Percentiles rank a stretch among this genome's conserved stretches.
Conservation (phyloP, 2,113 vertebrate species). For the Telmatochromis sp. region DNA sequence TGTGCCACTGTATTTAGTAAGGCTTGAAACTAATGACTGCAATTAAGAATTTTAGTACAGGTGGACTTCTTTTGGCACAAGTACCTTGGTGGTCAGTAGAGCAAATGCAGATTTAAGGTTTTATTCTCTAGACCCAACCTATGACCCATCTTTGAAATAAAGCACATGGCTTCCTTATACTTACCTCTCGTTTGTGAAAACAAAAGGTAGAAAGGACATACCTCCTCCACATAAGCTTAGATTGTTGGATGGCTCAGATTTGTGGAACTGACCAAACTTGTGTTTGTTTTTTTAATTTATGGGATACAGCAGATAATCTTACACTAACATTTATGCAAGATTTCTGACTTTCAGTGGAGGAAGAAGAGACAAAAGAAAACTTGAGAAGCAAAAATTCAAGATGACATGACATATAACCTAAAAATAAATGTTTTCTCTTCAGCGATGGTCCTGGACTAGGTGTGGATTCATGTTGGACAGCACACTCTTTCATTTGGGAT, state of each 20-base stretch:
- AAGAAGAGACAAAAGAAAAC: background rate
- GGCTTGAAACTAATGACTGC: background rate
- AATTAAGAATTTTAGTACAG: background rate
- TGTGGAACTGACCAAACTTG: background rate
- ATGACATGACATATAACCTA: background rate
- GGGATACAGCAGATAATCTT: background rate
- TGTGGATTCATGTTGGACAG: background rate
- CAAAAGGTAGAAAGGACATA: too few relatives aligned
- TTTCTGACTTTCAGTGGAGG: background rate
- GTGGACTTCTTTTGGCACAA: background rate
- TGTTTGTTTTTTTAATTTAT: background rate
- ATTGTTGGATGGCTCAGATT: background rate
- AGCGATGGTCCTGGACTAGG: background rate
- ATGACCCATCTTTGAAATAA: background rate
- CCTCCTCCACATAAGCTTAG: background rate
- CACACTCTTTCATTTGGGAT: background rate
- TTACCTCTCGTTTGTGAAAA: background rate
- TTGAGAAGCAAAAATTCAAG: background rate
- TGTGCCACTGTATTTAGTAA: background rate
- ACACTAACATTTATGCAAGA: background rate
- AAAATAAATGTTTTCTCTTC: background rate
- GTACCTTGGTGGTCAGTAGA: background rate
- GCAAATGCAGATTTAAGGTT: background rate
- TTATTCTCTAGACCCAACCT: background rate
- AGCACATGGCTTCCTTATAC: background rate